Conservation (phyloP, 2,888 invertebrate species). For the Ferrisia virgata region DNA sequence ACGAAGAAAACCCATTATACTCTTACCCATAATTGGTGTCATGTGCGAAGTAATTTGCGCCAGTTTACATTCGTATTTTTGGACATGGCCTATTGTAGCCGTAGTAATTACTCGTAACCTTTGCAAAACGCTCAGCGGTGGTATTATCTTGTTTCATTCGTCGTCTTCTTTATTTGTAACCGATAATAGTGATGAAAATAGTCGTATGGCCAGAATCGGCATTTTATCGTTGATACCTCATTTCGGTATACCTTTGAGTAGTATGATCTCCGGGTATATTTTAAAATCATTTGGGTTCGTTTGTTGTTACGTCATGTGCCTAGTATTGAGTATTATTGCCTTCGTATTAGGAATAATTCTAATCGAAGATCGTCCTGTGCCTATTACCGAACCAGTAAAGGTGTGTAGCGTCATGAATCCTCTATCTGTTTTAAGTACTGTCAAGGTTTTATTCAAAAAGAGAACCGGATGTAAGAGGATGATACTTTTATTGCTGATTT, state of each 20-base stretch:
- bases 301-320: background rate
- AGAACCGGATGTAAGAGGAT: background rate
- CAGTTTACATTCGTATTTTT: conserved; percentile 49
- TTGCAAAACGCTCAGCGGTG: background rate
- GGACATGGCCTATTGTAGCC: conserved; percentile 48
- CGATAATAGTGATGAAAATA: background rate
- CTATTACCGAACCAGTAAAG: background rate
- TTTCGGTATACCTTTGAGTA: background rate
- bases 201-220: background rate
- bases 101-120: background rate
- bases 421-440: background rate
- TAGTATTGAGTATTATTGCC: background rate
- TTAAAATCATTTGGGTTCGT: conserved; percentile 12
- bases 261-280: background rate
- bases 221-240: background rate
- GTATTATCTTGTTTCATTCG: background rate
- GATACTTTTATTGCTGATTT: background rate
- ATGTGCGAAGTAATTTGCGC: conserved; percentile 48
- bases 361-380: background rate
- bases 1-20: conserved; percentile 47
- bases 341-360: background rate
- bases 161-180: background rate
- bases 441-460: background rate
- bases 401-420: background rate
- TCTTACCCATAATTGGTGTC: conserved; percentile 48